Evolutionary conservation across 1,140 invertebrate genomes (phyloP), one percentile per base, ranked within the genome.

Genomic region (Drosophila saltans): DNA sequence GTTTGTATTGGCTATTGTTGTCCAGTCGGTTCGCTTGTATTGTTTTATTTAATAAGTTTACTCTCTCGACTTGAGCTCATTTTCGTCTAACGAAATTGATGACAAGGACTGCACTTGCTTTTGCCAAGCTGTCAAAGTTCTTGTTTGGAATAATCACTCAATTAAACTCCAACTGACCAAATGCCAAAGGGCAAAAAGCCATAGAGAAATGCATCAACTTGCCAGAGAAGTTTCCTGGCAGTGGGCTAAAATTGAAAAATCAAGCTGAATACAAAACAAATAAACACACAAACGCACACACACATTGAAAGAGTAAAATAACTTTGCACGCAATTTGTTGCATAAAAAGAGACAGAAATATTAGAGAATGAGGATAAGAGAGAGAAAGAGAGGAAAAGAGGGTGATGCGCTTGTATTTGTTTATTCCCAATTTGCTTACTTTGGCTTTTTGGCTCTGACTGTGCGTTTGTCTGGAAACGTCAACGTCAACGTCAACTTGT

Each of bases 311-410:
- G 69, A 60, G 57, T 57, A 33, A 76, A 61, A 74, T 56, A 81
- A 78, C 64, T 86, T 82, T 70, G 66, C 67, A 82, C 70, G 84
- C 80, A 88, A 76, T 82, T 81, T 82, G 65, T 61, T 64, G 41
- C 65, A 43, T 30, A 68, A 63, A 74, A 39, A 59, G 39, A 0
- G 69, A 52, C 45, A 52, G 45, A 52, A 26, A 10, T 10, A 10
- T 26, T 2, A 52, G 45, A 52, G 21, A 26, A 10, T 63, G n/a
- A 10, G 16, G 43, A 8, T 28, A 33, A 16, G 33, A 21, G 3
- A 11, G 26, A 2, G 3, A 28, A 16, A 55, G 65, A 48, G 11
- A 30, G 60, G 48, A 39, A 26, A n/a, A 52, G 16, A 16, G 41
- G 26, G 33, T 28, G 41, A 59, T 39, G 30, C 10, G n/a, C 6